Percentiles rank a stretch among this genome's conserved stretches.
These are phyloP conservation scores for Hylaeus volcanicus DNA, from an alignment of 1,140 invertebrate species.

Conservation along the genomic window DNA sequence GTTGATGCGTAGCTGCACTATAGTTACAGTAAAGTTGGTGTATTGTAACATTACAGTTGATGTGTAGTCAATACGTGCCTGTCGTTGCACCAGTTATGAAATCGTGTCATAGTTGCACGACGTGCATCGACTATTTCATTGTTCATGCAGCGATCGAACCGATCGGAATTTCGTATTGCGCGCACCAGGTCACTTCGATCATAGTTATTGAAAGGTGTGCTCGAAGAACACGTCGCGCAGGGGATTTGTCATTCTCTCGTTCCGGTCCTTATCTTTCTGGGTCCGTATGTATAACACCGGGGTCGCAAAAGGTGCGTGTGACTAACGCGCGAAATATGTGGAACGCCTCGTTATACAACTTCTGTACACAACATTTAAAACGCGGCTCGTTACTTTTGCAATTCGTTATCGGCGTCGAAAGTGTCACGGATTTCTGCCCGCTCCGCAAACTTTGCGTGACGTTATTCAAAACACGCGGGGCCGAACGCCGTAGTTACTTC, in stretches of 20 bases:
- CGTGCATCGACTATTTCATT: too few species aligned
- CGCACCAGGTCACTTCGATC: too few species aligned
- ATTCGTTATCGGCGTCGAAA: conserved; percentile 31
- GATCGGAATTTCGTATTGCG: too few species aligned
- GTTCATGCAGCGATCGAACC: too few species aligned
- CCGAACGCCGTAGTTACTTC: background rate
- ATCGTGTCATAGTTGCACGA: too few species aligned
- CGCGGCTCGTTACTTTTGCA: conserved; percentile 21
- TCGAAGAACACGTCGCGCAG: too few species aligned
- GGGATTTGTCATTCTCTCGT: conserved; percentile 5
- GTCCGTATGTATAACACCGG: background rate
- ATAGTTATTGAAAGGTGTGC: too few species aligned
- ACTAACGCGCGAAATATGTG: conserved; percentile 42
- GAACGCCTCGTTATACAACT: conserved; percentile 36
- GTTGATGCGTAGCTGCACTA: too few species aligned
- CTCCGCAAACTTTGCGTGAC: conserved; percentile 36
- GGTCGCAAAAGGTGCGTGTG: conserved; percentile 11
- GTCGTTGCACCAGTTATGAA: too few species aligned
- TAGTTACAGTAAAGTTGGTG: too few species aligned
- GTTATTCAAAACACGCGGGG: conserved; percentile 7
- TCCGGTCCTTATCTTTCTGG: conserved; percentile 33
- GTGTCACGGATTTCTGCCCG: conserved; percentile 24
- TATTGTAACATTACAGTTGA: too few species aligned
- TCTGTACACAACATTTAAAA: conserved; percentile 8
- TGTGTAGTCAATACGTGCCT: too few species aligned